A percentile compares a stretch with the other conserved stretches of the same genome.
phyloP scores from a whole-genome alignment of 1,140 invertebrate species.

The Campodea augens region DNA sequence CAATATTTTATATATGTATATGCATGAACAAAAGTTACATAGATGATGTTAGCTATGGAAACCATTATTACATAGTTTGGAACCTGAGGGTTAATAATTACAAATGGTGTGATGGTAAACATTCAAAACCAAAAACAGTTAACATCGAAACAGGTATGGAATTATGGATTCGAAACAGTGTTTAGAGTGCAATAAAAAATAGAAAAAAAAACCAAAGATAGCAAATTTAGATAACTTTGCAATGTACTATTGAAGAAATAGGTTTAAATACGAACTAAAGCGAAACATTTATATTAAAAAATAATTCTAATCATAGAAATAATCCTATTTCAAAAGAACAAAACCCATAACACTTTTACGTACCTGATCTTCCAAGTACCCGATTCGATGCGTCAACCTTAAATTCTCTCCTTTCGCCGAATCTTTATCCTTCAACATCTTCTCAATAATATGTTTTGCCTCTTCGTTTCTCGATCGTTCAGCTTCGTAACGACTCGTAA shows the following conservation, averaged over 20 bases:
- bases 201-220: no score
- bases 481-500: slow-evolving; percentile 19
- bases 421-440: slow-evolving; percentile 23
- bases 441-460: slow-evolving; percentile 11
- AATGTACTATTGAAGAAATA: slow-evolving; percentile 27
- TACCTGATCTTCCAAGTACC: slow-evolving; percentile 74
- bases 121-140: no score
- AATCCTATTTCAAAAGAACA: neutral
- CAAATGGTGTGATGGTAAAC: no score
- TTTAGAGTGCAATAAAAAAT: no score
- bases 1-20: no score
- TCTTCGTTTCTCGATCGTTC: slow-evolving; percentile 23
- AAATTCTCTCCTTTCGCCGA: slow-evolving; percentile 52
- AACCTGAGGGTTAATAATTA: no score
- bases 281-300: slow-evolving; percentile 1
- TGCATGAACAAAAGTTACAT: no score
- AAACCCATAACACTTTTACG: slow-evolving; percentile 25
- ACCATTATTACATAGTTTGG: no score
- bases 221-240: no score
- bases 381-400: slow-evolving; percentile 62
- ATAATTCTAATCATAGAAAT: neutral
- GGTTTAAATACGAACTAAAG: slow-evolving; percentile 19
- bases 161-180: no score
- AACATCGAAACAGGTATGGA: no score
- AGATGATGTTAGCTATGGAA: no score